Conservation (phyloP, 2,113 vertebrate genomes). For the Corythaixoides concolor region DNA sequence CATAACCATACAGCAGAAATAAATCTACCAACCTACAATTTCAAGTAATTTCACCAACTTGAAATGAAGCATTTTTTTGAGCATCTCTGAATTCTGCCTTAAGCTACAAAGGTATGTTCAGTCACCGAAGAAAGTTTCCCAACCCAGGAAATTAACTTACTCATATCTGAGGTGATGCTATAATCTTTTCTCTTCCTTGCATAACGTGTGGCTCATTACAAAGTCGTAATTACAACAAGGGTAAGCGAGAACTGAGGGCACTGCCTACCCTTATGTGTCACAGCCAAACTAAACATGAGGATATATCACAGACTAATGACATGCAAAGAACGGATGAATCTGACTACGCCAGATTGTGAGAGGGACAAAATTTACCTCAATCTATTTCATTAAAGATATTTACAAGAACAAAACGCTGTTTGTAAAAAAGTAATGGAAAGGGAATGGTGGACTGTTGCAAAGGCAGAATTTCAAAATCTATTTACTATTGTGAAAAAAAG, state of each 20-base stretch:
- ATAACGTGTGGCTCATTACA: background rate
- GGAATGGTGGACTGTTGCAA: accelerated
- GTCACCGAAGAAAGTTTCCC: background rate
- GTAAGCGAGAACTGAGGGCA: background rate
- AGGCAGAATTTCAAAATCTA: background rate
- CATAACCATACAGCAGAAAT: background rate
- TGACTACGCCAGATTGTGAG: accelerated
- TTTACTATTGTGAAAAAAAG: background rate
- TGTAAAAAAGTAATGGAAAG: background rate
- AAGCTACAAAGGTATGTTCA: background rate
- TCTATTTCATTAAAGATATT: background rate
- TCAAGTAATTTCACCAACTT: background rate
- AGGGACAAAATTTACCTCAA: background rate
- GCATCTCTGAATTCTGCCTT: background rate
- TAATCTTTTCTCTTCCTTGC: background rate
- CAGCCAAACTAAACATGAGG: background rate
- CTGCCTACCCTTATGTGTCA: background rate
- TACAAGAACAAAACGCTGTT: background rate
- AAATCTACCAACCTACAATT: background rate
- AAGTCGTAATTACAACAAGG: background rate
- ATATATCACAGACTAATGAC: background rate
- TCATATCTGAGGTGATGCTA: background rate
- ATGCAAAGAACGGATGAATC: background rate
- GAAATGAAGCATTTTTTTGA: background rate
- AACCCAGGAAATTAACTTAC: background rate